These are phyloP conservation scores for Camelus bactrianus DNA, from an alignment of 2,113 vertebrate species.

Conservation along the genomic window DNA sequence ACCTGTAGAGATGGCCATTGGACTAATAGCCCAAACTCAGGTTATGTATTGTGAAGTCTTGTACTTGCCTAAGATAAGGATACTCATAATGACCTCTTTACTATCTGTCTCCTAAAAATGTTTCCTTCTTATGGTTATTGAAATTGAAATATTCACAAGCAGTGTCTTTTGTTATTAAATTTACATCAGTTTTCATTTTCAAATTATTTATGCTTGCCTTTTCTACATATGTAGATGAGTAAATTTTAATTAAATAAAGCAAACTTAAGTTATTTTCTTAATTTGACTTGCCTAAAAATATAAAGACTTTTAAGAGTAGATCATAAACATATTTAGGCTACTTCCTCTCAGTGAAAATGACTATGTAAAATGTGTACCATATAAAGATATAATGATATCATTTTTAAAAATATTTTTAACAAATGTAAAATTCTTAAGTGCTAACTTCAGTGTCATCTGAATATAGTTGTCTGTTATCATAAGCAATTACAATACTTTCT, in stretches of 20 bases:
- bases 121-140: constrained; percentile 42
- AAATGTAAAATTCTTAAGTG: constrained; percentile 48
- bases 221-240: constrained; percentile 44
- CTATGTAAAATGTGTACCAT: constrained; percentile 16
- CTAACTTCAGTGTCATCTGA: constrained; percentile 14
- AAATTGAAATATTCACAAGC: not conserved
- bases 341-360: constrained; percentile 47
- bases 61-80: not conserved
- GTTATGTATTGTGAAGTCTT: not conserved
- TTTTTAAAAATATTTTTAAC: constrained; percentile 38
- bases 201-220: constrained; percentile 43
- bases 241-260: constrained; percentile 48
- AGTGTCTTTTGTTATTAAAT: constrained; percentile 54
- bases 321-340: constrained; percentile 53
- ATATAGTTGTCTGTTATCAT: not conserved
- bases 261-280: constrained; percentile 60
- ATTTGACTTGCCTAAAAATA: constrained; percentile 51
- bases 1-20: not conserved
- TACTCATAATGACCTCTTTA: not conserved
- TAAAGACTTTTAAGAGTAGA: constrained; percentile 42
- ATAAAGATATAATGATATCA: not conserved
- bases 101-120: constrained; percentile 32
- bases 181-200: constrained; percentile 55
- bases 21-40: not conserved
- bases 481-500: constrained; percentile 41